Evolutionary conservation across 2,113 vertebrate species (phyloP).

Genomic region (Pseudorectes ferrugineus): DNA sequence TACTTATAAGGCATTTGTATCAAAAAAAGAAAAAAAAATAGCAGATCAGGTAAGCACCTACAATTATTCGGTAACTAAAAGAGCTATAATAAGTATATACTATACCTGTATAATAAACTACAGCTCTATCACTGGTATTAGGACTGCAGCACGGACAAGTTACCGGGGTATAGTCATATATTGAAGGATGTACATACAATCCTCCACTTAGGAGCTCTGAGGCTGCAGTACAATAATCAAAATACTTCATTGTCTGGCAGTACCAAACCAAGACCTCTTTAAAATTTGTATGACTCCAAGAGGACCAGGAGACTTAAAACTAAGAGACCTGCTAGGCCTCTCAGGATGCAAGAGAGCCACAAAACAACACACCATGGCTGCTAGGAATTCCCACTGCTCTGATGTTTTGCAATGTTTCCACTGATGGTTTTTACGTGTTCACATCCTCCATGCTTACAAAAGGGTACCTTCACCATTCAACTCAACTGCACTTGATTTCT

Average conservation of each 20-base stretch:
- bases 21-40: not conserved
- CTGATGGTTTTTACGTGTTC: accelerated
- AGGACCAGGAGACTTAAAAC: not conserved
- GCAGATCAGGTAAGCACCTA: not conserved
- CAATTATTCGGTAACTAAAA: not conserved
- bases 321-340: not conserved
- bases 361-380: accelerated
- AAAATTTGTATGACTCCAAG: not conserved
- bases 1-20: not conserved
- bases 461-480: not conserved
- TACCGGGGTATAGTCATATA: accelerated
- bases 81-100: not conserved
- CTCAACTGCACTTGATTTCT: not conserved
- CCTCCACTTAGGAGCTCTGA: not conserved
- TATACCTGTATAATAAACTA: not conserved
- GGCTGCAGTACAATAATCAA: not conserved
- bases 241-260: not conserved
- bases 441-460: not conserved
- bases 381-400: not conserved
- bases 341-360: not conserved
- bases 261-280: not conserved
- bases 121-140: not conserved
- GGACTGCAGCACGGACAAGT: not conserved
- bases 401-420: not conserved
- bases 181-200: accelerated